Evolutionary conservation across 1,140 invertebrate species (phyloP).

Genomic region (Drosophila pallidifrons): DNA sequence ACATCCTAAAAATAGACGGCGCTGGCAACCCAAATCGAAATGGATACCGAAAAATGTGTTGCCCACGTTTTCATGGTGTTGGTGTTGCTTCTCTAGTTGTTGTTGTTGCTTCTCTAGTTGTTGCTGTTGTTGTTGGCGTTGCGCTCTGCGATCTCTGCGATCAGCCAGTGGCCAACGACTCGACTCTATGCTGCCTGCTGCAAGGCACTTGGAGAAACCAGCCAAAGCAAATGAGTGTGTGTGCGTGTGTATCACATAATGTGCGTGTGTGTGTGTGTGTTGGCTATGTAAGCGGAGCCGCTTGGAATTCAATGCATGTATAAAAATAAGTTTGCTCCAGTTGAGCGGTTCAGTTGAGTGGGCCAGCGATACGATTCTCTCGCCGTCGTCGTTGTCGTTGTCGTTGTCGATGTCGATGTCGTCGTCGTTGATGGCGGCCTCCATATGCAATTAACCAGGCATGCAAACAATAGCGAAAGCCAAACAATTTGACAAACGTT

Average conservation of each 20-base stretch:
- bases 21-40: slow-evolving; percentile 74
- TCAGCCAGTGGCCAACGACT: slow-evolving; percentile 17
- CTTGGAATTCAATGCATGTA: slow-evolving; percentile 82
- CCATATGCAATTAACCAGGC: slow-evolving; percentile 50
- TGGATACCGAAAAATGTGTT: slow-evolving; percentile 73
- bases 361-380: slow-evolving; percentile 22
- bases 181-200: slow-evolving; percentile 18
- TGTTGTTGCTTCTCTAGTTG: not conserved
- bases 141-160: slow-evolving; percentile 14
- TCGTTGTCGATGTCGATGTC: not conserved
- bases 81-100: slow-evolving; percentile 13
- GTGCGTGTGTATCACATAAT: not conserved
- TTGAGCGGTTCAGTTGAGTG: slow-evolving; percentile 49
- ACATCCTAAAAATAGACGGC: slow-evolving; percentile 67
- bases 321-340: slow-evolving; percentile 80
- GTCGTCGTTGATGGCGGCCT: not conserved
- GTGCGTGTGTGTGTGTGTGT: slow-evolving; percentile 17
- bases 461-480: slow-evolving; percentile 17
- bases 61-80: slow-evolving; percentile 15
- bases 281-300: slow-evolving; percentile 77
- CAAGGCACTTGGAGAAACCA: slow-evolving; percentile 44
- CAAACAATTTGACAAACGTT: not conserved
- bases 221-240: not conserved
- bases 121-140: not conserved
- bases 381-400: not conserved